Base-by-base conservation (phyloP, 2,113 vertebrate species). In the Neolamprologus ventralis region DNA sequence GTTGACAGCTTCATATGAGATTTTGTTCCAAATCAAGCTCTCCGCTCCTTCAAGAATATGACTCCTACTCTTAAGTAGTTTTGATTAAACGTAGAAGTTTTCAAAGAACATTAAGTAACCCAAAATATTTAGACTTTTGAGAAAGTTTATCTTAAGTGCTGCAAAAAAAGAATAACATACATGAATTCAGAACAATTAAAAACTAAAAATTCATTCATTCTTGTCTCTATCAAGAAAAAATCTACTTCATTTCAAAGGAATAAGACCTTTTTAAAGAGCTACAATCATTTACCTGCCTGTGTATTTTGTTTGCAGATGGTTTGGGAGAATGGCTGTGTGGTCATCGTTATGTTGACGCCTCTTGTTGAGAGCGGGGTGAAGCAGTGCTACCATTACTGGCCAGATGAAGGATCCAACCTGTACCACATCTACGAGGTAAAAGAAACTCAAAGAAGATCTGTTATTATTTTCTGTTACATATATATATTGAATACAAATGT, bases 341-440 rank as follows among this genome's bases (percentile, higher is more conserved):
- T 99, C 86, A 97, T 99, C 23, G 98, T 99, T 63, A 99, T 99
- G 98, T 96, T 99, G 94, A 98, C 98, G 1, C 97, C 99, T 47
- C 97, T 99, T 1, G 85, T 97, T 0, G 98, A 99, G 95, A 97
- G 96, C n/a, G 97, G 98, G 73, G 96, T 98, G 94, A 97, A 98
- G 75, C 99, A 99, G 96, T 99, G 98, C 93, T 96, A 98, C 96
- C 98, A 97, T 95, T 99, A 99, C 93, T 99, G 99, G 99, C 99
- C 99, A 0, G 98, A 99, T 1, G 98, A 99, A 95, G 99, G 99
- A 82, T 98, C 98, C 92, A 98, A 96, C 96, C 97, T 99, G 86
- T 99, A 99, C 95, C 97, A 99, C 94, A 96, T 99, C 96, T 99
- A 99, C 1, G 98, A 99, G 98, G 99, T 99, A 97, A 85, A 42